Evolutionary conservation across 1,140 invertebrate species (phyloP).

Genomic region (Protaetia brevitarsis): DNA sequence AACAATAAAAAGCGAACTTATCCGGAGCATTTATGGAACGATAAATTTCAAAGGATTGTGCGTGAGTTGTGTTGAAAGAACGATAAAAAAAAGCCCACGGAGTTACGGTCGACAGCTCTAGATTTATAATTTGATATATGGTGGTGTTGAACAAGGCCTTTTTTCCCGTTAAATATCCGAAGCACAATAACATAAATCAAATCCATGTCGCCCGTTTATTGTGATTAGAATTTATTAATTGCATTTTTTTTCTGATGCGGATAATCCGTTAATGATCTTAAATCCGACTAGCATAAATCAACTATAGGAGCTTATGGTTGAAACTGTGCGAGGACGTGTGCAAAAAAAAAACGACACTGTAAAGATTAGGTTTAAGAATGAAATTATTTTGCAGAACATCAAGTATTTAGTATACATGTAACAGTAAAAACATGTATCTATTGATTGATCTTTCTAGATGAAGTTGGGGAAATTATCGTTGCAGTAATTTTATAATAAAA

Average conservation of each 20-base stretch:
- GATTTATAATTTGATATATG: slow-evolving; percentile 16
- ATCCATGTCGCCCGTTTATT: slow-evolving; percentile 3
- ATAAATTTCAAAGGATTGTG: slow-evolving; percentile 26
- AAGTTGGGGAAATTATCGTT: too few relatives aligned
- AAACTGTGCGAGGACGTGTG: too few relatives aligned
- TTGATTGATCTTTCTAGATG: too few relatives aligned
- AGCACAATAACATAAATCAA: slow-evolving; percentile 8
- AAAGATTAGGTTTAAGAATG: too few relatives aligned
- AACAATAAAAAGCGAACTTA: slow-evolving; percentile 27
- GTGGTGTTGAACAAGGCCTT: not conserved
- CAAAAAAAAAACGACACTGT: too few relatives aligned
- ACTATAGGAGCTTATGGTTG: too few relatives aligned
- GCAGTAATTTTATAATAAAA: too few relatives aligned
- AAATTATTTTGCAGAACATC: too few relatives aligned
- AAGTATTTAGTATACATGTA: too few relatives aligned
- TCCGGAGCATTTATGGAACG: slow-evolving; percentile 22
- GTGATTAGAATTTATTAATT: slow-evolving; percentile 23
- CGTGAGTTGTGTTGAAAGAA: slow-evolving; percentile 4
- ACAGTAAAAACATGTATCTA: too few relatives aligned
- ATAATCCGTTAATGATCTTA: not conserved
- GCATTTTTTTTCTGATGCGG: not conserved
- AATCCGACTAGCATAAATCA: not conserved
- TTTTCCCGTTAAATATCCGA: slow-evolving; percentile 1
- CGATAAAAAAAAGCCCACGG: not conserved
- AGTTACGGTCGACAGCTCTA: slow-evolving; percentile 13